Conservation (phyloP, 92 coral and sea anemone genomes). For the Porites evermanni region DNA sequence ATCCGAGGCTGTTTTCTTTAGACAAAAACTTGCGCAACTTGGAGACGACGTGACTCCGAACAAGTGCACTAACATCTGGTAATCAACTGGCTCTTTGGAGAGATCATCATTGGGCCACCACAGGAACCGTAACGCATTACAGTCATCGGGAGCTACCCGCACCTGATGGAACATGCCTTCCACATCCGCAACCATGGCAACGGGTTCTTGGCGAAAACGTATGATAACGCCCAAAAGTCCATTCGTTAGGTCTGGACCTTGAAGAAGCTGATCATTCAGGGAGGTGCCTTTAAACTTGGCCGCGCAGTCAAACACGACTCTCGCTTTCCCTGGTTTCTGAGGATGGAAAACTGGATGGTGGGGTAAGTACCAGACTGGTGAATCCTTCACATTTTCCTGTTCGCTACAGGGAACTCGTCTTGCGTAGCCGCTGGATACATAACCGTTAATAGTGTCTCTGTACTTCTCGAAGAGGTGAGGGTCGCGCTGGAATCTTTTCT, state of each 20-base stretch:
- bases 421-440: conserved; percentile 58
- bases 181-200: not conserved
- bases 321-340: conserved; percentile 56
- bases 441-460: conserved; percentile 41
- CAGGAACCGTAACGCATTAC: not conserved
- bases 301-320: conserved; percentile 73
- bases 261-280: conserved; percentile 56
- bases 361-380: conserved; percentile 48
- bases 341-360: conserved; percentile 71
- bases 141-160: not conserved
- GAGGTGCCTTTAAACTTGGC: conserved; percentile 49
- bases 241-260: conserved; percentile 70
- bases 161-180: not conserved
- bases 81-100: not conserved
- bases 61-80: not conserved
- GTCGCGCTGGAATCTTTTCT: conserved; percentile 45
- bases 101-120: not conserved
- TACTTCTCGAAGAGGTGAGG: conserved; percentile 47
- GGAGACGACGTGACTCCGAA: not conserved
- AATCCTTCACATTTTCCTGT: not conserved
- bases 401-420: conserved; percentile 27
- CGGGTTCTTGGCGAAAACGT: conserved; percentile 58
- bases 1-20: not conserved
- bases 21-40: not conserved
- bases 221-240: conserved; percentile 53